phyloP scores from a whole-genome alignment of 2,888 invertebrate species.

The Sturmia bella region DNA sequence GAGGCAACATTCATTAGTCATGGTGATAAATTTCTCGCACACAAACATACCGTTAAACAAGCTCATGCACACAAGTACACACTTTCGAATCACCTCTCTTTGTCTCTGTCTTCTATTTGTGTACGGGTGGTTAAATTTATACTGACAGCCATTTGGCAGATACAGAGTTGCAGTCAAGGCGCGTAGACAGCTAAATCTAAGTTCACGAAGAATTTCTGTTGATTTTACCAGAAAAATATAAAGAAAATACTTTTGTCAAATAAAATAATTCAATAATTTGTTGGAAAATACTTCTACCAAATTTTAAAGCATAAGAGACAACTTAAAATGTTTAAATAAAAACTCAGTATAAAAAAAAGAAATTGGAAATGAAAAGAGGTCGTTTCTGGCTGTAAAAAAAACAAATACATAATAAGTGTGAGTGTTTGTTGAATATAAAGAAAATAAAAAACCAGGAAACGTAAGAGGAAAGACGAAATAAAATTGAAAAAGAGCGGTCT shows the following conservation, averaged over 20 bases:
- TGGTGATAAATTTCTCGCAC: conserved; percentile 33
- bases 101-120: conserved; percentile 46
- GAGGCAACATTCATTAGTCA: conserved; percentile 39
- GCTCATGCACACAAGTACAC: conserved; percentile 23
- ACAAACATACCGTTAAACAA: conserved; percentile 14
- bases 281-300: conserved; percentile 12
- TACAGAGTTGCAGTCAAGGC: conserved; percentile 68
- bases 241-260: conserved; percentile 23
- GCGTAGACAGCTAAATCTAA: conserved; percentile 53
- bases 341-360: conserved; percentile 39
- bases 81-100: conserved; percentile 3
- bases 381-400: conserved; percentile 57
- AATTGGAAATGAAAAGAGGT: conserved; percentile 62
- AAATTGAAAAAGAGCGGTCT: conserved; percentile 46
- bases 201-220: conserved; percentile 29
- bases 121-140: conserved; percentile 39
- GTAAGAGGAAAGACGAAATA: conserved; percentile 39
- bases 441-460: conserved; percentile 19
- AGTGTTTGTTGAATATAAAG: conserved; percentile 26
- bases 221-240: conserved; percentile 38
- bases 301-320: not conserved
- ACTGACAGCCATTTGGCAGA: conserved; percentile 64
- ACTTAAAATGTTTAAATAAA: conserved; percentile 12
- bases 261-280: conserved; percentile 10
- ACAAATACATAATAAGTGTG: conserved; percentile 52